Evolutionary conservation across 2,888 invertebrate genomes (phyloP), one percentile per base, ranked within the genome.

Genomic region (Pterobdella sp.): DNA sequence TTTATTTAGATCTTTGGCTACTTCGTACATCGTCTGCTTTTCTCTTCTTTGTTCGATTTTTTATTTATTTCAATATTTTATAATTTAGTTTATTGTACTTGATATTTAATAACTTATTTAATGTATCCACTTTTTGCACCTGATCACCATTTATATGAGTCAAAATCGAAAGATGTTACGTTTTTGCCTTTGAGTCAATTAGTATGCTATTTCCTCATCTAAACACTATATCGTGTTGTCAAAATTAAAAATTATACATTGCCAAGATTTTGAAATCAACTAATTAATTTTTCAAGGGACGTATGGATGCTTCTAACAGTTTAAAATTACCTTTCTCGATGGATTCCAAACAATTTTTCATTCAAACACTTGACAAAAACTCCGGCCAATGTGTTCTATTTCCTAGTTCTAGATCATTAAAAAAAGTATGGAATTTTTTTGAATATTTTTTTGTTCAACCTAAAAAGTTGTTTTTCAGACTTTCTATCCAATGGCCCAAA

Each of bases 41-140:
- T 4, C 26, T n/a, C 3, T 56, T 26, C 4, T 14, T 18, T 56
- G n/a, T n/a, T 56, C 26, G 18, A 42, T 42, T 42, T 42, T 42
- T 14, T 14, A 14, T 56, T 7, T 56, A 56, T 18, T n/a, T 56
- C 26, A 42, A 42, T 56, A 56, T 18, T 18, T 56, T n/a, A 18
- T 14, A 56, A n/a, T 56, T 56, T 14, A 56, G 18, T 56, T 56
- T 56, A 42, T 14, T 42, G 22, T 42, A 42, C 22, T 42, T 42
- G 22, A 42, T 56, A 56, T 56, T 56, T 56, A 18, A 4, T 56
- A 22, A n/a, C 26, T 14, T 56, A 14, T 65, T 18, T n/a, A 49
- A 69, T 69, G 69, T 69, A 69, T 69, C 69, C 69, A 32, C n/a
- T 69, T 49, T 69, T 52, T 69, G 69, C 49, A 34, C n/a, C 34